Evolutionary conservation across 2,113 vertebrate species (phyloP).

Genomic region (Burhinus bistriatus): DNA sequence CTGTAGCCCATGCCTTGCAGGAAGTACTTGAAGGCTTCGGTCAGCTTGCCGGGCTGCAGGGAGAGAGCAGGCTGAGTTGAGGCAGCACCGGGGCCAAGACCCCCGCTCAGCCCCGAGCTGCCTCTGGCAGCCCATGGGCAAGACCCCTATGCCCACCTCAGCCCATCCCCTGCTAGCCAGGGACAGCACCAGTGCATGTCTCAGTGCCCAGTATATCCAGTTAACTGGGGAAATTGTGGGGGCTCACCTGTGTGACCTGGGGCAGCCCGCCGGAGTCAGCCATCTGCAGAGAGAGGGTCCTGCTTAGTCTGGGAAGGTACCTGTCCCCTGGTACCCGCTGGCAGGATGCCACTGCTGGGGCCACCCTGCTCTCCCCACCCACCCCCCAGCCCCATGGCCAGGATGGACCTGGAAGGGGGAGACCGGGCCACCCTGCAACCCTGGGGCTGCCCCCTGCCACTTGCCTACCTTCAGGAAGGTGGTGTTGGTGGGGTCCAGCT

Average conservation of each 20-base stretch:
- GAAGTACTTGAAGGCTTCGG: conserved; percentile 98
- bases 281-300: conserved; percentile 81
- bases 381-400: neutral
- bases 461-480: conserved; percentile 92
- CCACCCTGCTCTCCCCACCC: neutral
- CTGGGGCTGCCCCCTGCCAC: neutral
- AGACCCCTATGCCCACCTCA: neutral
- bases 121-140: neutral
- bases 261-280: conserved; percentile 96
- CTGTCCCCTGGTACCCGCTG: neutral
- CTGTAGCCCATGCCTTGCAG: conserved; percentile 99
- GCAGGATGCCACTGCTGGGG: neutral
- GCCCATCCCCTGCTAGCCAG: neutral
- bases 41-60: conserved; percentile 91
- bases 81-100: neutral
- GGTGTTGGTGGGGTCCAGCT: conserved; percentile 95
- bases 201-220: neutral
- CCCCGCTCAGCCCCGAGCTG: accelerated
- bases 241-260: conserved; percentile 94
- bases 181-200: neutral
- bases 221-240: neutral
- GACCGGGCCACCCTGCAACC: neutral
- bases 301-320: neutral
- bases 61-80: neutral
- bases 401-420: neutral